These are phyloP conservation scores for Nomada lathburiana DNA, from an alignment of 2,888 invertebrate genomes.

Conservation along the genomic window DNA sequence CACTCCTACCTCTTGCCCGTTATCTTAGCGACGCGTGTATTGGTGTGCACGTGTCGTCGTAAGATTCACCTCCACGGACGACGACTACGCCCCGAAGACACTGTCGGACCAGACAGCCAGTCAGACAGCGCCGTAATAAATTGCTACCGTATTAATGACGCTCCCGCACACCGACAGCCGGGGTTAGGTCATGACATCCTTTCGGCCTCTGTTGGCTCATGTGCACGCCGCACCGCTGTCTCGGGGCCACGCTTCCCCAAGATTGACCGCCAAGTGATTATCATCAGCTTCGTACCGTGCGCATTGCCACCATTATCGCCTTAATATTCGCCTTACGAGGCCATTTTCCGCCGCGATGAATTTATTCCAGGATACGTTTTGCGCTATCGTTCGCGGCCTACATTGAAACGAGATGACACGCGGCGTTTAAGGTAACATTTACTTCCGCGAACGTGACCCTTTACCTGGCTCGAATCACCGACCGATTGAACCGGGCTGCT, in stretches of 20 bases:
- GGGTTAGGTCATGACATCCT: slow-evolving; percentile 71
- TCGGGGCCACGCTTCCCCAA: slow-evolving; percentile 49
- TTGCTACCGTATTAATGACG: slow-evolving; percentile 82
- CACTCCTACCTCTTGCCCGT: slow-evolving; percentile 47
- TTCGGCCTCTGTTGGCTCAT: slow-evolving; percentile 59
- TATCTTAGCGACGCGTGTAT: slow-evolving; percentile 27
- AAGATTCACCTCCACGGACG: slow-evolving; percentile 59
- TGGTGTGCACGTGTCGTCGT: slow-evolving; percentile 53
- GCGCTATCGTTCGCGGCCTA: not conserved
- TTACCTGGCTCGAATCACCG: not conserved
- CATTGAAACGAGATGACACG: slow-evolving; percentile 29
- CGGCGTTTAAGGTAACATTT: slow-evolving; percentile 8
- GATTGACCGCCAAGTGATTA: slow-evolving; percentile 64
- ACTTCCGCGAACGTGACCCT: not conserved
- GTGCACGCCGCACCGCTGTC: slow-evolving; percentile 52
- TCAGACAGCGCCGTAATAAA: slow-evolving; percentile 81
- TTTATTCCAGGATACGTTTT: slow-evolving; percentile 21
- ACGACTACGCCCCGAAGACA: slow-evolving; percentile 74
- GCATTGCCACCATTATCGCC: slow-evolving; percentile 60
- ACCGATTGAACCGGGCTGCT: not conserved
- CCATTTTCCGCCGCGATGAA: slow-evolving; percentile 33
- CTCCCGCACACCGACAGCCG: slow-evolving; percentile 67
- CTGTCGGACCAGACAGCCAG: slow-evolving; percentile 72
- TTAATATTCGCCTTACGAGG: slow-evolving; percentile 40
- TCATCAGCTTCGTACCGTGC: slow-evolving; percentile 53